Base-by-base conservation (phyloP, 2,113 vertebrate species). In the Arothron firmamentum region DNA sequence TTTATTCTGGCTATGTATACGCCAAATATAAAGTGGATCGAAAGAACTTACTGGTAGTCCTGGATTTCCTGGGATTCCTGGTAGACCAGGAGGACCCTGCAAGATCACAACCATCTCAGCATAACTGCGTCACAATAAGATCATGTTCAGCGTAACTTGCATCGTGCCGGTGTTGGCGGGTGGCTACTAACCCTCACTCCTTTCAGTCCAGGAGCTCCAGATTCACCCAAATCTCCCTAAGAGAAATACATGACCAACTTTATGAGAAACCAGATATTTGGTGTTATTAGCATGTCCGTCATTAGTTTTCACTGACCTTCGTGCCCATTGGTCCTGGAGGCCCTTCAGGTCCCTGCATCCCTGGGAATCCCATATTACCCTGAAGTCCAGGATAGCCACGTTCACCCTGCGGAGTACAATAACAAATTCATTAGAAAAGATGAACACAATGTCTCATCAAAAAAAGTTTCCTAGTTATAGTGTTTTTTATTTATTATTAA, bases 351-450 rank as follows among this genome's bases (percentile, higher is more conserved):
- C 97, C 97, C 74, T 94, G 96, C 88, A 96, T 90, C 71, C 97
- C 96, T 42, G 96, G 97, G 85, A 99, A 98, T 48, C 97, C 97
- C 83, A 98, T 94, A 59, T 93, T 90, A 65, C 97, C 97, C 77
- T 92, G 93, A 65, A 96, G 82, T 52, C 97, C 97, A 0, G 93
- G 92, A 38, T 97, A 88, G 16, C 97, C 97, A 74, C 92, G 88
- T 62, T 98, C 94, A 52, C 97, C 97, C 97, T 99, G 50, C 45
- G 53, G 52, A 31, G 21, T 1, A 72, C 23, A 72, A 2, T 1
- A 1, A 19, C 21, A 51, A 3, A 14, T 52, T 47, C 14, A n/a
- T 59, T 17, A 41, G 5, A 12, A 25, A 11, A 18, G 25, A 43
- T 12, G 7, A 34, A 41, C 13, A 45, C 1, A 16, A 13, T 45